Percentiles rank a stretch among this genome's conserved stretches.
These are phyloP conservation scores for Argya squamiceps DNA, from an alignment of 2,797 vertebrate species.

Conservation along the genomic window DNA sequence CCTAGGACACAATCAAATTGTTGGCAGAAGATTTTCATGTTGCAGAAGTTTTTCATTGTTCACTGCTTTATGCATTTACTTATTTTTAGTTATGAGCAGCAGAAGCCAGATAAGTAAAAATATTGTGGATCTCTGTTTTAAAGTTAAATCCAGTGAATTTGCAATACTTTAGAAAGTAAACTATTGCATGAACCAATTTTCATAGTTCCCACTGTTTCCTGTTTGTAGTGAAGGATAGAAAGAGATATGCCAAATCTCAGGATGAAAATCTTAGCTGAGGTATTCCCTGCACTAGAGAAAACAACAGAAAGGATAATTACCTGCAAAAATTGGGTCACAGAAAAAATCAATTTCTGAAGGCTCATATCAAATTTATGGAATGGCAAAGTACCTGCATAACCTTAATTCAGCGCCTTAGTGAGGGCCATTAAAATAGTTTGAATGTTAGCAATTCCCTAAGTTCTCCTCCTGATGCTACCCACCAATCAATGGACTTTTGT, in stretches of 20 bases:
- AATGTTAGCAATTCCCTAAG: not conserved
- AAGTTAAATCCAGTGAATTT: not conserved
- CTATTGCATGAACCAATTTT: not conserved
- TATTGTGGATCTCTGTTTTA: not conserved
- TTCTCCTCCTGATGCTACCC: not conserved
- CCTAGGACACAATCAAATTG: constrained; percentile 26
- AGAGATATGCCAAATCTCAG: not conserved
- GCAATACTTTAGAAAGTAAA: not conserved
- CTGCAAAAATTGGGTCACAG: not conserved
- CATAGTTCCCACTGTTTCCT: not conserved
- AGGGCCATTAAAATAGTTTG: not conserved
- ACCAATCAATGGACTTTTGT: not conserved
- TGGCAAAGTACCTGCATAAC: not conserved
- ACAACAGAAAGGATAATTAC: not conserved
- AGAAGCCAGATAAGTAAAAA: not conserved
- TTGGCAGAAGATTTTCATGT: not conserved
- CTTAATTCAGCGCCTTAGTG: not conserved
- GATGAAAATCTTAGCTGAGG: not conserved
- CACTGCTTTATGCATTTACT: not conserved
- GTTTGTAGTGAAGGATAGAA: not conserved
- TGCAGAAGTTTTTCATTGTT: not conserved
- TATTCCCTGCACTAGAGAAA: not conserved
- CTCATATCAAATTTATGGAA: not conserved
- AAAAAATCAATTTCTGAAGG: constrained; percentile 3
- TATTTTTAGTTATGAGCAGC: not conserved